Evolutionary conservation across 2,113 vertebrate genomes (phyloP).

Genomic region (Cepphus grylle): DNA sequence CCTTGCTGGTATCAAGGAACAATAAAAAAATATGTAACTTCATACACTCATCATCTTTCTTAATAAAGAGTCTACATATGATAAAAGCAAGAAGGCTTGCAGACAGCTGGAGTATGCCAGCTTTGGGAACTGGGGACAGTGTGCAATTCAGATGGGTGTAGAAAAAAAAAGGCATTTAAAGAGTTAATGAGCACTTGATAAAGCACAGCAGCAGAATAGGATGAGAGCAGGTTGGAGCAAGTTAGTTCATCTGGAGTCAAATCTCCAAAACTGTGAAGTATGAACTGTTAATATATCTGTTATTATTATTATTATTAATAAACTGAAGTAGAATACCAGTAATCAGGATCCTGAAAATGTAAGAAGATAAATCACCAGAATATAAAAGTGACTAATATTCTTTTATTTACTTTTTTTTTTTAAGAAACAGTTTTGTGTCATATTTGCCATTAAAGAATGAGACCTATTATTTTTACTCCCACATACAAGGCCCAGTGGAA

Average conservation of each 20-base stretch:
- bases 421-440: not conserved
- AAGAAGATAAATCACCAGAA: not conserved
- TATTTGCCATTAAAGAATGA: not conserved
- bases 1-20: not conserved
- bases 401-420: too few relatives aligned
- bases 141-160: not conserved
- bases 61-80: fast-evolving
- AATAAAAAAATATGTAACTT: not conserved
- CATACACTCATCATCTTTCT: not conserved
- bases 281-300: not conserved
- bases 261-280: not conserved
- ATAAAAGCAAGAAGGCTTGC: not conserved
- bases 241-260: not conserved
- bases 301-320: not conserved
- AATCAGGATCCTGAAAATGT: not conserved
- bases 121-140: not conserved
- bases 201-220: not conserved
- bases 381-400: not conserved
- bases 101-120: not conserved
- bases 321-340: not conserved
- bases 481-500: not conserved
- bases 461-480: not conserved
- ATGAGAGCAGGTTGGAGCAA: not conserved
- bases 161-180: not conserved
- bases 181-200: not conserved